phyloP scores from a whole-genome alignment of 2,888 invertebrate species.

The Phalangium opilio region DNA sequence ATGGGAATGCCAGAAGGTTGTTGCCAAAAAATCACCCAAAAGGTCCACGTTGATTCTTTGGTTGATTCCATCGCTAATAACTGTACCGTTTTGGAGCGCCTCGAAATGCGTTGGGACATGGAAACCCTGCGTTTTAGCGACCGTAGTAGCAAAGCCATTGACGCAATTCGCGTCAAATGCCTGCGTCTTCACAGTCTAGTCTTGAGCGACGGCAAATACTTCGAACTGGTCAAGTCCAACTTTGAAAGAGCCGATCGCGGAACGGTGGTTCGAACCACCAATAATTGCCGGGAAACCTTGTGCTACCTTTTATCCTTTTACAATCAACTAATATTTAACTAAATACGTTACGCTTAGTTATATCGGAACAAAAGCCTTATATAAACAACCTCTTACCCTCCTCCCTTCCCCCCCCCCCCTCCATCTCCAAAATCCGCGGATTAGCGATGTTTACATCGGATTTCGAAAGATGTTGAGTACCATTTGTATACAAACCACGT shows the following conservation, averaged over 20 bases:
- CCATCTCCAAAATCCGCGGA: too few species aligned
- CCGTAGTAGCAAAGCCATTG: slow-evolving; percentile 80
- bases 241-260: slow-evolving; percentile 94
- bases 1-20: slow-evolving; percentile 95
- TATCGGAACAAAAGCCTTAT: too few species aligned
- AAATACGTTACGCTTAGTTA: slow-evolving; percentile 10
- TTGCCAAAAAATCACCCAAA: slow-evolving; percentile 75
- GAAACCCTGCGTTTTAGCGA: slow-evolving; percentile 96
- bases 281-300: slow-evolving; percentile 86
- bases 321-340: slow-evolving; percentile 91
- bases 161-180: slow-evolving; percentile 87
- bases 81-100: slow-evolving; percentile 69
- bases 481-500: too few species aligned
- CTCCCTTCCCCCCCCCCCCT: too few species aligned
- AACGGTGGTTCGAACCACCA: slow-evolving; percentile 91
- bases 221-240: slow-evolving; percentile 97
- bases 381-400: too few species aligned
- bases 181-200: slow-evolving; percentile 80
- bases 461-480: too few species aligned
- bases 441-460: too few species aligned
- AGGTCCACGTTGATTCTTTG: slow-evolving; percentile 73
- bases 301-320: slow-evolving; percentile 84
- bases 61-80: slow-evolving; percentile 94
- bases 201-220: slow-evolving; percentile 95
- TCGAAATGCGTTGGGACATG: slow-evolving; percentile 97